These are phyloP conservation scores for Alouatta palliata DNA, from an alignment of 2,113 vertebrate genomes.

Conservation along the genomic window DNA sequence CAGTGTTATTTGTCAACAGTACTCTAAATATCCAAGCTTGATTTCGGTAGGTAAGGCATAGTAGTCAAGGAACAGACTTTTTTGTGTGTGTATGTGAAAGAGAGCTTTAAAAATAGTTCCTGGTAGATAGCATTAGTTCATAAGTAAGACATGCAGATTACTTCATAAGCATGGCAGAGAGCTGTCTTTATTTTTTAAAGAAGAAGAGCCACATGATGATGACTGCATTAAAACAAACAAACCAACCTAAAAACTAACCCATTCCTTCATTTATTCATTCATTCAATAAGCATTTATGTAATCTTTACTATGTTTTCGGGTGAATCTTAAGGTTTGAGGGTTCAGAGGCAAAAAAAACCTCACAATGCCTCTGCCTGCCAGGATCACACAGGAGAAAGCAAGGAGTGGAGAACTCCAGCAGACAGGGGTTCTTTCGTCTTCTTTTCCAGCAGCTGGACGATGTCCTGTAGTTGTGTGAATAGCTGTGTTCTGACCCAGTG, in stretches of 20 bases:
- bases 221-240: background rate
- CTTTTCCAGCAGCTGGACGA: rapidly evolving
- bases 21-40: background rate
- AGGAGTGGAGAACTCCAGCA: too few relatives aligned
- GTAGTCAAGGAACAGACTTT: background rate
- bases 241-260: background rate
- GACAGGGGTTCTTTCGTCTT: background rate
- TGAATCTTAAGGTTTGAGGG: background rate
- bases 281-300: background rate
- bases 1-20: background rate
- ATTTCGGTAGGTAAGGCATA: background rate
- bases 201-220: background rate
- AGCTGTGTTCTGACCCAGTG: background rate
- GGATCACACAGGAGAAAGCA: too few relatives aligned
- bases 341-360: background rate
- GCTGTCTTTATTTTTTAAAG: background rate
- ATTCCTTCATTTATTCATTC: background rate
- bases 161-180: background rate
- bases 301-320: background rate
- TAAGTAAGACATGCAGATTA: background rate
- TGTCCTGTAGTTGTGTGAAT: rapidly evolving
- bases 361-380: too few relatives aligned
- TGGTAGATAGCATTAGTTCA: background rate
- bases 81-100: too few relatives aligned
- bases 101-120: slow-evolving; percentile 11